Conservation (phyloP, 2,888 invertebrate species). For the Chironomus riparius region DNA sequence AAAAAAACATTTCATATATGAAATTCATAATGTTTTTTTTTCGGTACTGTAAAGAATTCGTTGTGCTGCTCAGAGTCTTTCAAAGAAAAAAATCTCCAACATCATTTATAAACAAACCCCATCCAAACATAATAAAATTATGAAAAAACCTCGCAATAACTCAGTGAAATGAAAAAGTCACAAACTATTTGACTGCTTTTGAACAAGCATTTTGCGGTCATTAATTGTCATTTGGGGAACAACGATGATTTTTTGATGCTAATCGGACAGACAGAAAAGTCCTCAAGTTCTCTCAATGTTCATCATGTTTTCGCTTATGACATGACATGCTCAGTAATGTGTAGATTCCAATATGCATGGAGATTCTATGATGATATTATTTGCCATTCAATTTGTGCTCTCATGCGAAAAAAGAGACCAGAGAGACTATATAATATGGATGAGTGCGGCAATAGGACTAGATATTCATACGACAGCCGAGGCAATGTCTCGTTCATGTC, state of each 20-base stretch:
- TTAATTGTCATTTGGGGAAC: background rate
- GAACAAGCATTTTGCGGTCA: background rate
- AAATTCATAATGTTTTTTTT: too few species aligned
- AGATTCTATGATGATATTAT: background rate
- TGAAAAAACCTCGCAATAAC: background rate
- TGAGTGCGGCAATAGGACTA: background rate
- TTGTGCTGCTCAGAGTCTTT: too few species aligned
- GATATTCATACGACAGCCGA: background rate
- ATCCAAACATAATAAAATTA: background rate
- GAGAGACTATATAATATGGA: background rate
- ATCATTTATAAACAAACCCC: background rate
- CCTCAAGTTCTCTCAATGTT: background rate
- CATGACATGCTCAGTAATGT: background rate
- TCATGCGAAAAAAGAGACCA: background rate
- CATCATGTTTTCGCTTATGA: background rate
- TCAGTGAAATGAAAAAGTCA: background rate
- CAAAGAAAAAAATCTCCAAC: too few species aligned
- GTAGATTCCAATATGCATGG: background rate
- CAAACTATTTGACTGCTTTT: background rate
- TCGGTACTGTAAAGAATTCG: too few species aligned
- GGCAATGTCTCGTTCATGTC: constrained; percentile 15
- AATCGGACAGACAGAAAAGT: too few species aligned
- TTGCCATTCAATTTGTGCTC: constrained; percentile 15
- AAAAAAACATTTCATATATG: too few species aligned
- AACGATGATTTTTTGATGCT: background rate